These are phyloP conservation scores for Morone chrysops DNA, from an alignment of 2,113 vertebrate species.

Conservation along the genomic window DNA sequence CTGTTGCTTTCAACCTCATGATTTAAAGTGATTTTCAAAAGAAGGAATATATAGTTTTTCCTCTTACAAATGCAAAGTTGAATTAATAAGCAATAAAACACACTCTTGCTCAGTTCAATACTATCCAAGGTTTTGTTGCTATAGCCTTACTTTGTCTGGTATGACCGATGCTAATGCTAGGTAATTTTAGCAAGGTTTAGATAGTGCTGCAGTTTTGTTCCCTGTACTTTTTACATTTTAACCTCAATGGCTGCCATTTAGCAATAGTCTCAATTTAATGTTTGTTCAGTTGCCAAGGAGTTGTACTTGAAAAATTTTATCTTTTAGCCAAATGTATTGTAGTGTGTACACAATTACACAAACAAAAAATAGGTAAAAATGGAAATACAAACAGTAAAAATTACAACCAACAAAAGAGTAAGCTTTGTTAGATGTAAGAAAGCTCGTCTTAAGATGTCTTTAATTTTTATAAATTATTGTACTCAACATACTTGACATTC, in stretches of 20 bases:
- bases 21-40: neutral
- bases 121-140: neutral
- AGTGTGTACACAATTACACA: neutral
- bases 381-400: too few species aligned
- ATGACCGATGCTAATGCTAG: neutral
- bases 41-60: neutral
- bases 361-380: neutral
- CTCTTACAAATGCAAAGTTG: neutral
- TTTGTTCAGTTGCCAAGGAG: too few species aligned
- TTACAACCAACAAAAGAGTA: neutral
- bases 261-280: too few species aligned
- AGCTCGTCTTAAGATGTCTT: neutral
- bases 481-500: too few species aligned
- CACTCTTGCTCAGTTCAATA: too few species aligned
- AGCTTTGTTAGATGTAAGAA: neutral
- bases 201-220: too few species aligned
- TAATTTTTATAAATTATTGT: neutral
- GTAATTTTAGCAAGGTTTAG: too few species aligned
- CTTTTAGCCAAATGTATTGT: neutral
- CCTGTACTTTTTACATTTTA: too few species aligned
- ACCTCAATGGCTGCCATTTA: too few species aligned
- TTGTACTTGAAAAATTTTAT: too few species aligned
- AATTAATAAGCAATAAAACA: neutral
- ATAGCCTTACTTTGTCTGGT: neutral
- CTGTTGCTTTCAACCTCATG: neutral